phyloP scores from a whole-genome alignment of 2,113 vertebrate species.

The Symphodus melops region DNA sequence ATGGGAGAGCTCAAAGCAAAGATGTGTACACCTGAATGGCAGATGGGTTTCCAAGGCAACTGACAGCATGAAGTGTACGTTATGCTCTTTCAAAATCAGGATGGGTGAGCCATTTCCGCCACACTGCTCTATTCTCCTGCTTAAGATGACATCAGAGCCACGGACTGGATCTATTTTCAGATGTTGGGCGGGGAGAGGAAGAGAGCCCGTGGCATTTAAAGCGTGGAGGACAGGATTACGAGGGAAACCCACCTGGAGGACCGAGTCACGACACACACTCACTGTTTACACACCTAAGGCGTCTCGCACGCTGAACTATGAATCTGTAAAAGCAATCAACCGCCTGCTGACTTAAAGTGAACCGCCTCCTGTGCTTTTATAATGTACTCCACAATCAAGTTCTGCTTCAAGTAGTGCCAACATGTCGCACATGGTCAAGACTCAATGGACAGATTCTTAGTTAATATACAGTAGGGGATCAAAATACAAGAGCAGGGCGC shows the following conservation, averaged over 20 bases:
- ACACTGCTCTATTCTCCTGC: conserved; percentile 42
- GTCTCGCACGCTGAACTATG: conserved; percentile 2
- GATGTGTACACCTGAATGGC: conserved; percentile 18
- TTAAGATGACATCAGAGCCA: conserved; percentile 51
- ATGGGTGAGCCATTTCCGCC: conserved; percentile 26
- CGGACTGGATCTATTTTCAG: conserved; percentile 53
- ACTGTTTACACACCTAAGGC: conserved; percentile 20
- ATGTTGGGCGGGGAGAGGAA: conserved; percentile 38
- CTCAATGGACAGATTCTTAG: background rate
- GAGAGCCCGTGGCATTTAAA: conserved; percentile 44
- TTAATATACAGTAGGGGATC: no score
- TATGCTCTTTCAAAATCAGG: conserved; percentile 16
- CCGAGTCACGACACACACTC: conserved; percentile 18
- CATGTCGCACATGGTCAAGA: background rate
- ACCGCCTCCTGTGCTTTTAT: conserved; percentile 16
- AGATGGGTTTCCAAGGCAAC: conserved; percentile 72
- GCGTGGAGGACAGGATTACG: conserved; percentile 38
- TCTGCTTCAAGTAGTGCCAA: conserved; percentile 1
- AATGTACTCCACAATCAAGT: conserved; percentile 9
- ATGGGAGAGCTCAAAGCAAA: background rate
- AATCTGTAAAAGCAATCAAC: conserved; percentile 36
- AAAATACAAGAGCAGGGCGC: no score
- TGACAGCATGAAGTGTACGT: conserved; percentile 31
- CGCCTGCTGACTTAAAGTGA: conserved; percentile 28
- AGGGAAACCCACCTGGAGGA: conserved; percentile 51